Percentiles rank a stretch among this genome's conserved stretches.
Conservation (phyloP, 37 sponge, comb jelly and placozoan species). For the Mnemiopsis leidyi region DNA sequence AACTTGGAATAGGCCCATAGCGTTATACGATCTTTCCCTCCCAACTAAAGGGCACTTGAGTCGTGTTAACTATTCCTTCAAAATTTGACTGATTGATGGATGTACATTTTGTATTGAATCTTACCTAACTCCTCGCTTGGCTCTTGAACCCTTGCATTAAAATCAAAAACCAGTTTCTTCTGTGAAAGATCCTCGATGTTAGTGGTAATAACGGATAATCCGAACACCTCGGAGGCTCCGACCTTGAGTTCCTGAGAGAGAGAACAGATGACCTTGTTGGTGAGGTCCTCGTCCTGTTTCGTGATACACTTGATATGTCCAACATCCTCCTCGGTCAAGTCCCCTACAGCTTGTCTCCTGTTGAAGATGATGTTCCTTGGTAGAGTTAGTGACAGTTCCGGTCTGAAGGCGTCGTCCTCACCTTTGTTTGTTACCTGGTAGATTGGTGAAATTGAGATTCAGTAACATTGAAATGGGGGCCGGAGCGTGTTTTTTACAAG, state of each 20-base stretch:
- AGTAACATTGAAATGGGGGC: too few species aligned
- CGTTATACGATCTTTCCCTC: too few species aligned
- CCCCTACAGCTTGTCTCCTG: neutral
- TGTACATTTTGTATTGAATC: too few species aligned
- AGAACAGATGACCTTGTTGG: slow-evolving; percentile 32
- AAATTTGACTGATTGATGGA: too few species aligned
- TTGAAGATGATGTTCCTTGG: slow-evolving; percentile 42
- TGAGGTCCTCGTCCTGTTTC: neutral
- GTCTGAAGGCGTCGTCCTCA: neutral
- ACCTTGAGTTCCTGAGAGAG: neutral
- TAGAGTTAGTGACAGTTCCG: neutral
- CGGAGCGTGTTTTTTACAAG: too few species aligned
- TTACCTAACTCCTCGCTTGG: neutral
- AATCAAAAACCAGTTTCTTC: neutral
- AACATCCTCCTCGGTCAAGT: neutral
- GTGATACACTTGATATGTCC: slow-evolving; percentile 31
- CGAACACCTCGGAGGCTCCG: neutral
- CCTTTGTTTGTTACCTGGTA: slow-evolving; percentile 10
- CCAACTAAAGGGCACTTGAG: too few species aligned
- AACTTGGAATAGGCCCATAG: too few species aligned
- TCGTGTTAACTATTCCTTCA: too few species aligned
- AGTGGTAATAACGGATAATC: neutral
- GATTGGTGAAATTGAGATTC: too few species aligned
- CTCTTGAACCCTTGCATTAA: neutral
- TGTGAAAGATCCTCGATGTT: neutral